Conservation (phyloP, 1,140 invertebrate genomes). For the Drosophila dunni region DNA sequence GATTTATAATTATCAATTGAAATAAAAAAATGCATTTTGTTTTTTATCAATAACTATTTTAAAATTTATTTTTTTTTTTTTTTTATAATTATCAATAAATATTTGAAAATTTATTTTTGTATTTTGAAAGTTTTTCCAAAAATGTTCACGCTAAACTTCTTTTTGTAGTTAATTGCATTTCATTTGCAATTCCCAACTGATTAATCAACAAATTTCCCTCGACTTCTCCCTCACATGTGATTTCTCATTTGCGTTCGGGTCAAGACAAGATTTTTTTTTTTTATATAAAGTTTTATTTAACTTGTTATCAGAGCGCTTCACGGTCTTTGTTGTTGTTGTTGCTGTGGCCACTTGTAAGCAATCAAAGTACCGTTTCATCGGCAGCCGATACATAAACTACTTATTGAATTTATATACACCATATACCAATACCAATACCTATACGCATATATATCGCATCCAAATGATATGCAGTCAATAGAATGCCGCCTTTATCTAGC, state of each 20-base stretch:
- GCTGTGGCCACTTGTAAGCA: constrained; percentile 45
- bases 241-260: constrained; percentile 13
- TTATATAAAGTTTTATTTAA: not conserved
- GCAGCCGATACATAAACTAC: constrained; percentile 49
- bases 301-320: constrained; percentile 37
- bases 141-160: not conserved
- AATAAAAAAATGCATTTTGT: no score
- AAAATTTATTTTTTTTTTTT: no score
- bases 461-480: constrained; percentile 50
- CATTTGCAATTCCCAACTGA: not conserved
- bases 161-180: not conserved
- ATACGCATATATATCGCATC: constrained; percentile 37
- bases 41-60: no score
- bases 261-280: not conserved
- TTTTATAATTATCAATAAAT: no score
- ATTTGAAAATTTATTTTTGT: no score
- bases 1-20: no score
- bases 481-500: constrained; percentile 51
- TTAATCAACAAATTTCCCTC: not conserved
- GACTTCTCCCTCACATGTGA: not conserved
- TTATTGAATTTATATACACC: constrained; percentile 33
- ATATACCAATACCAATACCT: constrained; percentile 23
- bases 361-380: constrained; percentile 58
- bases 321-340: constrained; percentile 28
- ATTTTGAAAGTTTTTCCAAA: no score